These are phyloP conservation scores for Baccha elongata DNA, from an alignment of 2,888 invertebrate species.

Conservation along the genomic window DNA sequence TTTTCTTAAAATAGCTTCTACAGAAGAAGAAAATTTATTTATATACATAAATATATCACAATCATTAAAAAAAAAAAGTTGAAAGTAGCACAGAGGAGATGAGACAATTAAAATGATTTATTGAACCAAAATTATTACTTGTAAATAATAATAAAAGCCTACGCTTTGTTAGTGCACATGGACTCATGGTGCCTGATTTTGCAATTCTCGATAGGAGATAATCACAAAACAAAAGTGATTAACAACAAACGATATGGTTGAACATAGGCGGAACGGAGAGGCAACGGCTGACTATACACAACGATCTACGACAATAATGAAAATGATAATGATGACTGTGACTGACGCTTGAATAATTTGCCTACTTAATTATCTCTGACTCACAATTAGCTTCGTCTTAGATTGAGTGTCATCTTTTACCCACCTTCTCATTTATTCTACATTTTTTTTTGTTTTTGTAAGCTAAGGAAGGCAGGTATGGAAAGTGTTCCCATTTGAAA, in stretches of 20 bases:
- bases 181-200: slow-evolving; percentile 26
- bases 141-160: slow-evolving; percentile 13
- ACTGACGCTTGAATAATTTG: slow-evolving; percentile 68
- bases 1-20: slow-evolving; percentile 52
- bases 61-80: neutral
- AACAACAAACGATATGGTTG: slow-evolving; percentile 33
- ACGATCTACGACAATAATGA: slow-evolving; percentile 16
- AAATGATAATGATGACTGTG: slow-evolving; percentile 28
- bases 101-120: slow-evolving; percentile 45
- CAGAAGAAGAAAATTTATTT: neutral
- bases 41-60: slow-evolving; percentile 12
- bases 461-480: no score
- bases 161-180: slow-evolving; percentile 14
- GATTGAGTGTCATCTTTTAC: neutral
- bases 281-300: slow-evolving; percentile 9
- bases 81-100: slow-evolving; percentile 10
- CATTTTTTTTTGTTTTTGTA: neutral
- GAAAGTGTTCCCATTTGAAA: slow-evolving; percentile 12
- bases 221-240: slow-evolving; percentile 46
- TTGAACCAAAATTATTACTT: slow-evolving; percentile 1
- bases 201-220: slow-evolving; percentile 45
- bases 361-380: slow-evolving; percentile 66
- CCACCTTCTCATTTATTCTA: neutral
- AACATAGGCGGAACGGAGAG: neutral
- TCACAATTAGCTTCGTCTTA: slow-evolving; percentile 43